Evolutionary conservation across 2,113 vertebrate species (phyloP).

Genomic region (Atrichornis clamosus): DNA sequence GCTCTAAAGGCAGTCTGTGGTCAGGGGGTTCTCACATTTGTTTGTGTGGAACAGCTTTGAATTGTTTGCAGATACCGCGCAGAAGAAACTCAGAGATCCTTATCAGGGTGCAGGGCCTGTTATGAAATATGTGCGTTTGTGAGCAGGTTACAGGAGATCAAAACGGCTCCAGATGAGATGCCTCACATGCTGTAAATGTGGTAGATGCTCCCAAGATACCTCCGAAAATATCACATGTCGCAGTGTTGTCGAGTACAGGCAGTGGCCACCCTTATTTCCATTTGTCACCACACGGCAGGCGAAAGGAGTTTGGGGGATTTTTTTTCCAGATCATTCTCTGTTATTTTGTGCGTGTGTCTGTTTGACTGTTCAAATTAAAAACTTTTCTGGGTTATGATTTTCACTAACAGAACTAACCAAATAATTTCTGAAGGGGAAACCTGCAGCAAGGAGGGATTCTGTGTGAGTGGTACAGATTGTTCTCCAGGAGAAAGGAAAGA

Average conservation of each 20-base stretch:
- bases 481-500: background rate
- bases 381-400: background rate
- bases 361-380: background rate
- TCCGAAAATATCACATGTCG: background rate
- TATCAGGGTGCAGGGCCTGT: conserved; percentile 62
- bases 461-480: accelerated
- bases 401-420: background rate
- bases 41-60: conserved; percentile 73
- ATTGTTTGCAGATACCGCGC: conserved; percentile 67
- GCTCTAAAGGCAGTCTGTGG: conserved; percentile 79
- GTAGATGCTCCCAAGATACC: conserved; percentile 51
- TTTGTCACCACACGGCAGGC: background rate
- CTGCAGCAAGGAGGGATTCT: background rate
- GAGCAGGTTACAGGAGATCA: conserved; percentile 55
- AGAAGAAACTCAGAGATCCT: conserved; percentile 68
- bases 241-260: conserved; percentile 22
- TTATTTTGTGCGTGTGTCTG: background rate
- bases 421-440: background rate
- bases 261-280: conserved; percentile 50
- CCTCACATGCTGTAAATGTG: conserved; percentile 48
- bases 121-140: conserved; percentile 58
- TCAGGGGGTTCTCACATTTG: conserved; percentile 79
- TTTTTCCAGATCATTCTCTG: conserved; percentile 29
- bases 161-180: conserved; percentile 50
- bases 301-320: conserved; percentile 22